These are phyloP conservation scores for Pangasius macronema DNA, from an alignment of 2,797 vertebrate genomes.

Conservation along the genomic window DNA sequence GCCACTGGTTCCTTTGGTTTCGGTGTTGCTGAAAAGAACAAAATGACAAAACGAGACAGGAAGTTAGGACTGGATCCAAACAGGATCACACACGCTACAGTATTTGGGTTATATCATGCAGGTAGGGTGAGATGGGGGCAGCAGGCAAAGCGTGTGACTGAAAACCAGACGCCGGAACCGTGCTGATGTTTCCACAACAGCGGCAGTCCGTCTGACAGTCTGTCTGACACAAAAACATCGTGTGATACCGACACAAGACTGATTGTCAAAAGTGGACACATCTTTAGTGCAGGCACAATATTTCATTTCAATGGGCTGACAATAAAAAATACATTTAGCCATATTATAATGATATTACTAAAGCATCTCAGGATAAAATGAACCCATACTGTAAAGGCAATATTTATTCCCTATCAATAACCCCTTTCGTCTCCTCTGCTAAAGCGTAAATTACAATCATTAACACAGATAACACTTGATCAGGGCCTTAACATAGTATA, in stretches of 20 bases:
- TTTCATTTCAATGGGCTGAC: not conserved
- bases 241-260: not conserved
- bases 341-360: not conserved
- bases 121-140: conserved; percentile 38
- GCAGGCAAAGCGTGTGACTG: conserved; percentile 38
- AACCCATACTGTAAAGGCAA: not conserved
- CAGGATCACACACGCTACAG: not conserved
- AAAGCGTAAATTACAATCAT: not conserved
- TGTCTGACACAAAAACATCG: not conserved
- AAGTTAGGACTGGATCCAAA: not conserved
- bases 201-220: conserved; percentile 7
- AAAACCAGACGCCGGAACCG: conserved; percentile 65
- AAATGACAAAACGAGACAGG: conserved; percentile 38
- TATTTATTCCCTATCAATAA: not conserved
- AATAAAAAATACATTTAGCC: not conserved
- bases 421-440: not conserved
- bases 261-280: not conserved
- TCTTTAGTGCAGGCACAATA: not conserved
- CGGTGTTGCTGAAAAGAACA: conserved; percentile 72
- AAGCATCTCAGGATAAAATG: not conserved
- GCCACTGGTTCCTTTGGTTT: conserved; percentile 81
- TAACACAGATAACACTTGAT: conserved; percentile 3
- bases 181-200: conserved; percentile 68
- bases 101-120: conserved; percentile 21
- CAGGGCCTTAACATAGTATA: not conserved